Evolutionary conservation across 2,113 vertebrate genomes (phyloP).

Genomic region (Alosa alosa): DNA sequence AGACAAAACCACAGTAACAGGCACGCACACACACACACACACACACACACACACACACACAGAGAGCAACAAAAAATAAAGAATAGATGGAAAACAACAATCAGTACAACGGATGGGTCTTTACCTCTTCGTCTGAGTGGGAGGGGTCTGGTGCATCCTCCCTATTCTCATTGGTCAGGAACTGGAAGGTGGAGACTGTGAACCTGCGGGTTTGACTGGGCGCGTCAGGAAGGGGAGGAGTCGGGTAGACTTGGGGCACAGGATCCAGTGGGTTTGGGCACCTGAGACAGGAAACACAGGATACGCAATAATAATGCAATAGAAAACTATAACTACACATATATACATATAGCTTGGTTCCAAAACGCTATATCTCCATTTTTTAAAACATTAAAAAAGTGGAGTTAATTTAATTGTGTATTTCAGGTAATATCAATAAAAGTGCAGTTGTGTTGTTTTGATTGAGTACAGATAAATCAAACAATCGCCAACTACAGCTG

Average conservation of each 20-base stretch:
- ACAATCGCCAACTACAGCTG: no score
- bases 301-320: neutral
- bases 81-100: neutral
- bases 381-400: no score
- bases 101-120: neutral
- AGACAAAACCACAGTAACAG: no score
- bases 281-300: conserved; percentile 40
- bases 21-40: neutral
- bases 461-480: no score
- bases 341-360: no score
- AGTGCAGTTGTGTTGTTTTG: no score
- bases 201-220: conserved; percentile 65
- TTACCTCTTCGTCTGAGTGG: conserved; percentile 63
- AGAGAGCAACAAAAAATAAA: neutral
- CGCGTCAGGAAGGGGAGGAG: conserved; percentile 35
- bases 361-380: no score
- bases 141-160: conserved; percentile 24
- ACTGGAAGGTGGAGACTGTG: conserved; percentile 74
- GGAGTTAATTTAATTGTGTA: no score
- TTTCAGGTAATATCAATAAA: no score
- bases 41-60: neutral
- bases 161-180: conserved; percentile 55
- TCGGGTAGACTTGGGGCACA: conserved; percentile 36
- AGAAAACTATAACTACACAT: no score
- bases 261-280: conserved; percentile 73